Evolutionary conservation across 2,797 vertebrate species (phyloP), one percentile per base, ranked within the genome.

Genomic region (Leptatherina wallacei): DNA sequence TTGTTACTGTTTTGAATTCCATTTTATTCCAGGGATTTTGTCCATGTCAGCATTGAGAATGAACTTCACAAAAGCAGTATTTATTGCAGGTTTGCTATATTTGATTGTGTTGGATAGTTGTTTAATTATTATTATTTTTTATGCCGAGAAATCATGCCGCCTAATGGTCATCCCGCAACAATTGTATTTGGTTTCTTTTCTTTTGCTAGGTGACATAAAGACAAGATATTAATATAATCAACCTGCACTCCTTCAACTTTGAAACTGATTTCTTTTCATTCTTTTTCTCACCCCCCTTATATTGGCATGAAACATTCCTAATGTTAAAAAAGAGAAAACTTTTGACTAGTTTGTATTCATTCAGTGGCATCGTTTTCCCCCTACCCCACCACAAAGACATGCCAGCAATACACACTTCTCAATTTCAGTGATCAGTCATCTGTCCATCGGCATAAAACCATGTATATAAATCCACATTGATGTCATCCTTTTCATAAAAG

Each of bases 31-130:
- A 27, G 14, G 69, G 9, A 56, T 73, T 82, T 74, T 68, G 51
- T 59, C 57, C 75, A 71, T 62, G 57, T 60, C 51, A 70, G 66
- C 65, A 60, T 76, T 65, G 47, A 77, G 67, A 68, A 76, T 77
- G 77, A 81, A 73, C 71, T 75, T 82, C 58, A 82, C 65, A 77
- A 38, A 69, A 20, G 56, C 74, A 72, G 70, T 81, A 75, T 83
- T 81, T 78, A 73, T 78, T 80, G 69, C 58, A 71, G 54, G 61
- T 79, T 73, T 71, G 55, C 68, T 73, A 73, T 64, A 65, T 73
- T 57, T 16, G 80, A 52, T 78, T 78, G 59, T 66, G 30, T 80
- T 73, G 71, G 75, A 73, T 56, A 77, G 61, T 61, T 40, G 8
- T 52, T 38, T 33, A n/a, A 22, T 40, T 62, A 20, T n/a, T 13